These are phyloP conservation scores for Chelmon rostratus DNA, from an alignment of 2,797 vertebrate species.

Conservation along the genomic window DNA sequence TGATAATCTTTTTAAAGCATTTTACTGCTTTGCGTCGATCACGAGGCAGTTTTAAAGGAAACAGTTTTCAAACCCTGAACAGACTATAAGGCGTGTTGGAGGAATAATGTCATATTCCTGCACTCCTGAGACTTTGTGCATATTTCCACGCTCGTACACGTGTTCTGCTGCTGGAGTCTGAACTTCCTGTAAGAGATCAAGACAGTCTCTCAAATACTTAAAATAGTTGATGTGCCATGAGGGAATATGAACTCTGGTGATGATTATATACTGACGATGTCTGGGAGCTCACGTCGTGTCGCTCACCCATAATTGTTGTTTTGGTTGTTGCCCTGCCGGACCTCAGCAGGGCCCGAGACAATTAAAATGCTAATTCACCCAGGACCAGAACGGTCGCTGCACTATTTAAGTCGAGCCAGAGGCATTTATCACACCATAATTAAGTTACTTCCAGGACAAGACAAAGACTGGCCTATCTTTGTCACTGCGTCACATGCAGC, in stretches of 20 bases:
- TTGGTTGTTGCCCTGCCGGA: conserved; percentile 38
- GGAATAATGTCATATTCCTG: conserved; percentile 27
- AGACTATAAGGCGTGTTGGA: neutral
- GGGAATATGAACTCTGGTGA: conserved; percentile 62
- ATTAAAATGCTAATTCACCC: conserved; percentile 69
- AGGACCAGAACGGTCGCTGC: conserved; percentile 38
- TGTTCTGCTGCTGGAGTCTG: conserved; percentile 51
- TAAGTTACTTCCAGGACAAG: conserved; percentile 54
- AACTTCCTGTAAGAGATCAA: conserved; percentile 59
- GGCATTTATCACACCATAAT: conserved; percentile 66
- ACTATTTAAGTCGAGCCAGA: conserved; percentile 36
- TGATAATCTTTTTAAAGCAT: conserved; percentile 23
- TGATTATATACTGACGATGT: conserved; percentile 70
- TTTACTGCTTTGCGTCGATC: conserved; percentile 1
- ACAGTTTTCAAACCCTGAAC: neutral
- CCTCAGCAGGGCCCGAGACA: conserved; percentile 50
- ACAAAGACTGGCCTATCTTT: conserved; percentile 43
- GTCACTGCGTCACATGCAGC: conserved; percentile 46
- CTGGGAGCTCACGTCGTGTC: conserved; percentile 62
- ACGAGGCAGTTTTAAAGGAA: neutral
- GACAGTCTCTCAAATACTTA: conserved; percentile 57
- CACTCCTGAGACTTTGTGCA: conserved; percentile 21
- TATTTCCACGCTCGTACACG: conserved; percentile 47
- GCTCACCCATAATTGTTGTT: conserved; percentile 54
- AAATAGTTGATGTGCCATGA: conserved; percentile 65